Base-by-base conservation (phyloP, 2,113 vertebrate genomes). In the Channa maculata region DNA sequence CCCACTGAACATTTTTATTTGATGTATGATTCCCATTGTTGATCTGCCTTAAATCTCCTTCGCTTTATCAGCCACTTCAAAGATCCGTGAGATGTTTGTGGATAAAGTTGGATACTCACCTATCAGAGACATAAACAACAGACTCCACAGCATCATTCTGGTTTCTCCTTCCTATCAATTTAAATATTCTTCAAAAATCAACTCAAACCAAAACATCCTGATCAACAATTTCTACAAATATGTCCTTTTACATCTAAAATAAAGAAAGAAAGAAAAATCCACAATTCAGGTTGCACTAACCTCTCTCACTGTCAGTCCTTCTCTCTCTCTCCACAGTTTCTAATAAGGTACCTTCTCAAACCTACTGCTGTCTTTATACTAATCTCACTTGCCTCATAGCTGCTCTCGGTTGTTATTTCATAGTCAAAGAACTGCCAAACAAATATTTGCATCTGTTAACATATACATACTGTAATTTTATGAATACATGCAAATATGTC, bases 121-220 rank as follows among this genome's bases (percentile, higher is more conserved):
- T 15, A 55, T 55, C 63, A 79, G 37, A 68, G 1, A 7, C 37
- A 69, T 8, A 45, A 58, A 10, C 9, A 82, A 37, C 1, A 77
- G 68, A 61, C 3, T 51, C 52, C 43, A 65, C 63, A 44, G 49
- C 80, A 83, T 86, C 50, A 73, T 63, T 11, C 10, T 45, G 57
- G 15, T 44, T 24, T 24, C 24, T 24, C 24, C 24, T 24, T 24
- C 24, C 24, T 24, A 24, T 24, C 24, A 39, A 10, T 15, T 36
- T 49, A 8, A 50, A 36, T 36, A 13, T 48, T 64, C 9, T 14
- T 7, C 15, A 66, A 24, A 55, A 38, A 13, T 39, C 14, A 9
- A 6, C 43, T 24, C 24, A 24, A 34, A 9, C 39, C 0, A 43
- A 38, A 10, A 12, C 45, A 53, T 1, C 10, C 6, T 60, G 15